Evolutionary conservation across 2,113 vertebrate species (phyloP), one percentile per base, ranked within the genome.

Genomic region (Macrotis lagotis): DNA sequence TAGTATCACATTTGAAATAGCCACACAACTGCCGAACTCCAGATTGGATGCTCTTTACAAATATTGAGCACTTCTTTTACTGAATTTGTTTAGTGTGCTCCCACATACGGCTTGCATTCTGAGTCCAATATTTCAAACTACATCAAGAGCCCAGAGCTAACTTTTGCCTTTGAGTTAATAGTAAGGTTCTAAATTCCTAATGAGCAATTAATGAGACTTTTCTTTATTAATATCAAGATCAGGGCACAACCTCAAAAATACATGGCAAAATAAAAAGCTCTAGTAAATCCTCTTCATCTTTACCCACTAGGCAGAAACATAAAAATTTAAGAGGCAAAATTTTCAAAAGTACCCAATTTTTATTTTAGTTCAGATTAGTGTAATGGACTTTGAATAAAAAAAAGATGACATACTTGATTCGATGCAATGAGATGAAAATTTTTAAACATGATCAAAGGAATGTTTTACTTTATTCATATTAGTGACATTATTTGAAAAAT

Each of bases 181-280:
- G 3, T 66, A 88, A 55, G 37, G 48, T 53, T 1, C 88, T 91
- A 44, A 59, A 92, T 92, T 90, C 91, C 89, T 88, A 50, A 74
- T 47, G 91, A 66, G 91, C 92, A n/a, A n/a, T 91, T 91, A 92
- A 0, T 88, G 50, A 91, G 44, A 55, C 50, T 48, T 55, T 95
- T 97, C 94, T 92, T 96, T 31, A 25, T 11, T 25, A 92, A 52
- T 11, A 51, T 48, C 55, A 88, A 4, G 37, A 26, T 8, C 50
- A 19, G n/a, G 5, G 0, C 2, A 5, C 44, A 10, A 11, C 10
- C 12, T 28, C 51, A 11, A 2, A 5, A 12, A 49, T 7, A 49
- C 1, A 12, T 2, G 93, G 52, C 8, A 47, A 44, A 51, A 90
- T 11, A 48, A 11, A 95, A 28, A 93, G 26, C n/a, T 14, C 48